Percentiles rank a stretch among this genome's conserved stretches.
Evolutionary conservation across 2,797 vertebrate species (phyloP).

Genomic region (Anolis apletophallus): DNA sequence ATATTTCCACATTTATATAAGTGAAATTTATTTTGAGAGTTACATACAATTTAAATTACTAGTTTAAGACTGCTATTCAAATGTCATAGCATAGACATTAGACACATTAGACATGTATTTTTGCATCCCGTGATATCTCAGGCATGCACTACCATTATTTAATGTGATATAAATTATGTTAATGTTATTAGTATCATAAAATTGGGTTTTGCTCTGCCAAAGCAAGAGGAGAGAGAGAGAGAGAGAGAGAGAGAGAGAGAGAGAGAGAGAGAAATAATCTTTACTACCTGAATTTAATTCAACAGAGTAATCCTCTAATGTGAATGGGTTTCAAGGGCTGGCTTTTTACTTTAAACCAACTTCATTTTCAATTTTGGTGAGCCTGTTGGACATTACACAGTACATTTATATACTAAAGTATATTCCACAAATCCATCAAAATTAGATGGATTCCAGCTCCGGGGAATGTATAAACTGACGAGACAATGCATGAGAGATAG

Average conservation of each 20-base stretch:
- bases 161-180: slow-evolving; percentile 36
- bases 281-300: slow-evolving; percentile 41
- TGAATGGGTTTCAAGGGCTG: slow-evolving; percentile 23
- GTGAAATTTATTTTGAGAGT: not conserved
- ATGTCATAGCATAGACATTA: not conserved
- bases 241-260: not conserved
- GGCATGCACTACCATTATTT: slow-evolving; percentile 38
- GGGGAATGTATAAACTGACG: slow-evolving; percentile 32
- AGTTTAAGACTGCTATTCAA: slow-evolving; percentile 29
- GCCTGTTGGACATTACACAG: slow-evolving; percentile 8
- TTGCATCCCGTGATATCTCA: slow-evolving; percentile 19
- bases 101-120: not conserved
- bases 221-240: slow-evolving; percentile 17
- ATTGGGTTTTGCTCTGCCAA: slow-evolving; percentile 24
- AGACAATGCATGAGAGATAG: not conserved
- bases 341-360: not conserved
- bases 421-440: slow-evolving; percentile 34
- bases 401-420: not conserved
- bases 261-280: slow-evolving; percentile 15
- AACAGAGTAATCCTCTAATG: not conserved
- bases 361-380: slow-evolving; percentile 11
- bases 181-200: slow-evolving; percentile 31
- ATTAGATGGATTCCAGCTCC: not conserved
- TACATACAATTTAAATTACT: slow-evolving; percentile 19
- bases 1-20: not conserved